These are phyloP conservation scores for Sparidentex hasta DNA, from an alignment of 2,797 vertebrate species.

Conservation along the genomic window DNA sequence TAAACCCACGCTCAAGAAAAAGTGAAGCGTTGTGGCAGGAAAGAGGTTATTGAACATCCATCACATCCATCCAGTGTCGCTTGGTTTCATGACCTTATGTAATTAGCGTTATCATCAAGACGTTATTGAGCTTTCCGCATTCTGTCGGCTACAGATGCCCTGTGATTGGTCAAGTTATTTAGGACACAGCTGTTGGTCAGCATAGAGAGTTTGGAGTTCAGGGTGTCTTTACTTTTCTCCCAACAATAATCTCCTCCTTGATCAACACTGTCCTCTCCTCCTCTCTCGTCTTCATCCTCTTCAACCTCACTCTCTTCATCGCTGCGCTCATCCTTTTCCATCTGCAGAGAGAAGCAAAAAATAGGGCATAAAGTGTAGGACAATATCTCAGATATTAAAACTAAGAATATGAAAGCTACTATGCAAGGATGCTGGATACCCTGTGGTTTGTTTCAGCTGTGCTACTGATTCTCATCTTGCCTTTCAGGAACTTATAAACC, in stretches of 20 bases:
- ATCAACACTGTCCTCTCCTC: slow-evolving; percentile 79
- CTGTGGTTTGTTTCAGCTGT: neutral
- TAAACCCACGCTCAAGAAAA: slow-evolving; percentile 2
- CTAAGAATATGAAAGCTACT: neutral
- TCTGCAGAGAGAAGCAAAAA: slow-evolving; percentile 75
- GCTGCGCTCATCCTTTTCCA: slow-evolving; percentile 94
- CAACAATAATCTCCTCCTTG: slow-evolving; percentile 78
- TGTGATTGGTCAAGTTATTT: slow-evolving; percentile 79
- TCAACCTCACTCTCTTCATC: slow-evolving; percentile 89
- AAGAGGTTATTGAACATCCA: neutral
- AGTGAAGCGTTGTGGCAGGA: neutral
- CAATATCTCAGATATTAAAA: neutral
- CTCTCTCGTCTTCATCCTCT: slow-evolving; percentile 86
- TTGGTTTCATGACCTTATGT: neutral
- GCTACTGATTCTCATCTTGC: slow-evolving; percentile 85
- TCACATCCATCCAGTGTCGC: neutral
- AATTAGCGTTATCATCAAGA: neutral
- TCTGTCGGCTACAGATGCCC: slow-evolving; percentile 63
- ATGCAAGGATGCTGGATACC: neutral
- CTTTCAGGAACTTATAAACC: slow-evolving; percentile 89
- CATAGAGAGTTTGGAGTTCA: slow-evolving; percentile 78
- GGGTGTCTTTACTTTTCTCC: slow-evolving; percentile 72
- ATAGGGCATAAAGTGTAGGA: neutral
- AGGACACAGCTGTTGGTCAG: slow-evolving; percentile 82
- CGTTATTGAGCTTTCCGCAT: slow-evolving; percentile 74